These are phyloP conservation scores for Bombus confusus DNA, from an alignment of 1,140 invertebrate genomes.

Conservation along the genomic window DNA sequence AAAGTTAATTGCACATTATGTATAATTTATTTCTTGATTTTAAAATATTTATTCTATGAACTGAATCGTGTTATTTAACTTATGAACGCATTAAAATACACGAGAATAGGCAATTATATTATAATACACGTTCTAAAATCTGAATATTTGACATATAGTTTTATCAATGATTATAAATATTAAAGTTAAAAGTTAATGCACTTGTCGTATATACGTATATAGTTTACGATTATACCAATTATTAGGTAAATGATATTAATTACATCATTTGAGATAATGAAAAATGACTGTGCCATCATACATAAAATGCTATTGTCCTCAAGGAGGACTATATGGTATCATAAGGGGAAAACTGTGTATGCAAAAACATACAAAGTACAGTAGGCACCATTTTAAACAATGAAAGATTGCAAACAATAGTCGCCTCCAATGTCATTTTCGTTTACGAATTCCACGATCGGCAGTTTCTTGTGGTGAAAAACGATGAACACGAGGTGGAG, in stretches of 20 bases:
- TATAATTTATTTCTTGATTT: slow-evolving; percentile 10
- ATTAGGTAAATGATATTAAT: slow-evolving; percentile 8
- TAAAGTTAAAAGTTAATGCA: slow-evolving; percentile 32
- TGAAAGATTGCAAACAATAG: slow-evolving; percentile 73
- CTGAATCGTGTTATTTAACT: not conserved
- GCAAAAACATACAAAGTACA: slow-evolving; percentile 76
- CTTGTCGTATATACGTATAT: not conserved
- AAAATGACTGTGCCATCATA: slow-evolving; percentile 53
- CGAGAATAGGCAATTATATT: slow-evolving; percentile 22
- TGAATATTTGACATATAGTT: not conserved
- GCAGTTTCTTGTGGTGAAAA: slow-evolving; percentile 61
- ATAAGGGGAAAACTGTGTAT: slow-evolving; percentile 73
- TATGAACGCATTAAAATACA: slow-evolving; percentile 6
- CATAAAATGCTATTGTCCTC: slow-evolving; percentile 44
- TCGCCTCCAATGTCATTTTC: slow-evolving; percentile 77
- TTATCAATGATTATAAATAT: slow-evolving; percentile 24
- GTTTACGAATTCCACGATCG: slow-evolving; percentile 72
- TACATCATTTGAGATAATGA: not conserved
- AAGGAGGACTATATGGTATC: slow-evolving; percentile 70
- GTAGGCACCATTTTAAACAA: slow-evolving; percentile 79
- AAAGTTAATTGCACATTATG: slow-evolving; percentile 32
- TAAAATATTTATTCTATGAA: slow-evolving; percentile 4
- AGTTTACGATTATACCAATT: slow-evolving; percentile 29
- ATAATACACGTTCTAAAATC: slow-evolving; percentile 21
- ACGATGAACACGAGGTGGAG: slow-evolving; percentile 52